Conservation (phyloP, 92 coral and sea anemone genomes). For the Porites cylindrica region DNA sequence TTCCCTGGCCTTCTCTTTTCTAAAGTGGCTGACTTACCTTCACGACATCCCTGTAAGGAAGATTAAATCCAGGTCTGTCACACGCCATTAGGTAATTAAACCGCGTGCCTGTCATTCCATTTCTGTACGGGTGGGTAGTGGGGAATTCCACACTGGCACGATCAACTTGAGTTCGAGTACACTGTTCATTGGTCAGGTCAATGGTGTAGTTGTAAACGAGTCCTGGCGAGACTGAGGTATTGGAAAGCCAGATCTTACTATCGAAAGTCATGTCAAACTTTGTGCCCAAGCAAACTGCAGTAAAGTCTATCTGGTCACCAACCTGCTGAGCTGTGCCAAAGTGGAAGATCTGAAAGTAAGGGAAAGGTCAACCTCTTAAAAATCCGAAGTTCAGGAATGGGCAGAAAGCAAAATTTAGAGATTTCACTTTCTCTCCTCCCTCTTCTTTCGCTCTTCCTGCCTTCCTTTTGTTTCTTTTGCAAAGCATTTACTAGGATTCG, state of each 20-base stretch:
- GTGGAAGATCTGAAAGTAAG: conserved; percentile 77
- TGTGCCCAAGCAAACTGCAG: conserved; percentile 86
- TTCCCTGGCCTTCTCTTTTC: too few species aligned
- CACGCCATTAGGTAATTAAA: conserved; percentile 85
- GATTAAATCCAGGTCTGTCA: conserved; percentile 82
- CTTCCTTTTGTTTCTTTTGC: too few species aligned
- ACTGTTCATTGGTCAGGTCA: conserved; percentile 62
- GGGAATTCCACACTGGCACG: conserved; percentile 85
- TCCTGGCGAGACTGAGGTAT: conserved; percentile 88
- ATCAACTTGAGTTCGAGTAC: conserved; percentile 74
- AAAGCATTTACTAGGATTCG: too few species aligned
- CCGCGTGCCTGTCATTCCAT: conserved; percentile 79
- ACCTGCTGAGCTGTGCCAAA: conserved; percentile 86
- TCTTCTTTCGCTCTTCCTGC: too few species aligned
- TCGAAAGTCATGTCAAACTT: conserved; percentile 89
- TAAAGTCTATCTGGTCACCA: conserved; percentile 64
- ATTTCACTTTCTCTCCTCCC: too few species aligned
- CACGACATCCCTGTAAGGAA: conserved; percentile 87
- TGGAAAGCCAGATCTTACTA: conserved; percentile 78
- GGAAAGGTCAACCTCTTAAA: background rate
- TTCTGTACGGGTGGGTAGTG: conserved; percentile 78
- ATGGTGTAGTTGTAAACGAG: conserved; percentile 65
- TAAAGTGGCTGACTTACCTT: conserved; percentile 57
- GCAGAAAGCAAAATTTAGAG: too few species aligned
- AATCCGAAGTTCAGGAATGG: too few species aligned